A percentile compares a stretch with the other conserved stretches of the same genome.
Conservation (phyloP, 2,797 vertebrate genomes). For the Rhynchotus rufescens region DNA sequence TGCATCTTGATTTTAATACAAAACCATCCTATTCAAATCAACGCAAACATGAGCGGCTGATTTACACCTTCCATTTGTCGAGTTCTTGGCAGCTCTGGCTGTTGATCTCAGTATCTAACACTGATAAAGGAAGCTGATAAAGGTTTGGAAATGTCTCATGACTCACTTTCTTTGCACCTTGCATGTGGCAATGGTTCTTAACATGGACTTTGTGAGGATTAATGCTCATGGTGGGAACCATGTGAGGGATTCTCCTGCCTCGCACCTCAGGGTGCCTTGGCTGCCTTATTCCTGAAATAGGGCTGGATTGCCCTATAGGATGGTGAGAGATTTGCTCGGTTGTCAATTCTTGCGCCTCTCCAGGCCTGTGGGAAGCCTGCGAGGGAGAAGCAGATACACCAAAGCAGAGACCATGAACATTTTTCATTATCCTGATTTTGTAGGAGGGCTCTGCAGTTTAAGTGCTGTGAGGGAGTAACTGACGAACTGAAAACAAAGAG, state of each 20-base stretch:
- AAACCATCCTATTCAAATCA: background rate
- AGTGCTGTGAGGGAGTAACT: slow-evolving; percentile 45
- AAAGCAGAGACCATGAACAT: slow-evolving; percentile 4
- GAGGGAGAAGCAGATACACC: background rate
- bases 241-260: background rate
- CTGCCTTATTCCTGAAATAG: background rate
- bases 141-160: background rate
- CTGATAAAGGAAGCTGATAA: background rate
- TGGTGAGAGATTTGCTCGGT: slow-evolving; percentile 18
- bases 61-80: background rate
- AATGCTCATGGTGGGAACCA: background rate
- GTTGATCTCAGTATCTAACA: background rate
- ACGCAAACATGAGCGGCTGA: background rate
- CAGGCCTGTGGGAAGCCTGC: background rate
- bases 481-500: slow-evolving; percentile 49
- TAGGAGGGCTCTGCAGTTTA: slow-evolving; percentile 49
- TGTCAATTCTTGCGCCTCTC: slow-evolving; percentile 24
- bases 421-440: slow-evolving; percentile 61
- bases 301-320: accelerated
- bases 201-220: background rate
- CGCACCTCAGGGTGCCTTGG: background rate
- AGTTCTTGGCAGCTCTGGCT: background rate
- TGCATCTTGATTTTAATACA: background rate
- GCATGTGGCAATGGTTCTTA: background rate
- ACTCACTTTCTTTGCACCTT: background rate